Conservation (phyloP, 2,888 invertebrate species). For the Cantharis lateralis region DNA sequence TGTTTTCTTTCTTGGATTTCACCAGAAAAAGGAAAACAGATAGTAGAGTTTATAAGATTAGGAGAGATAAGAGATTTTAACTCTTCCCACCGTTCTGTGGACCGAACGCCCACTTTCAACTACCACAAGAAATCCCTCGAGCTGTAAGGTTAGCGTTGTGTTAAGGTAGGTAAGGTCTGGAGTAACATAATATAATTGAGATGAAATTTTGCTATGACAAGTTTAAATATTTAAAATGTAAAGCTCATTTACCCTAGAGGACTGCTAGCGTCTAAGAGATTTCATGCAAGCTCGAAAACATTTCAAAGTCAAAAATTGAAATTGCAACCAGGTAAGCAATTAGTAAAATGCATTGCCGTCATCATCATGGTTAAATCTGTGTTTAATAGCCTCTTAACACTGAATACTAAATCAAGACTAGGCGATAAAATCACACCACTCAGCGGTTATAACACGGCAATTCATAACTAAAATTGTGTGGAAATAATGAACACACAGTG, state of each 20-base stretch:
- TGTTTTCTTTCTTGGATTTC: not conserved
- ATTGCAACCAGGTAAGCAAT: not conserved
- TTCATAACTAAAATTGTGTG: not conserved
- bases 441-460: not conserved
- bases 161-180: not conserved
- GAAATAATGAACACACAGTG: not conserved
- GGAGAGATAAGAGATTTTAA: not conserved
- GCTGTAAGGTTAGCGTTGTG: not conserved
- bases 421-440: not conserved
- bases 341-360: not conserved
- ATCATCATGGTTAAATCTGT: not conserved
- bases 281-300: not conserved
- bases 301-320: not conserved
- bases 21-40: not conserved
- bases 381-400: not conserved
- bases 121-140: not conserved
- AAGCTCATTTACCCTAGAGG: not conserved
- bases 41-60: not conserved
- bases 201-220: not conserved
- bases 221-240: not conserved
- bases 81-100: not conserved
- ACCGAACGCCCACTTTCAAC: not conserved
- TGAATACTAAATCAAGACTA: not conserved
- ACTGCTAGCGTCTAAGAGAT: not conserved
- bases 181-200: not conserved